These are phyloP conservation scores for Planococcus citri DNA, from an alignment of 1,140 invertebrate species.

Conservation along the genomic window DNA sequence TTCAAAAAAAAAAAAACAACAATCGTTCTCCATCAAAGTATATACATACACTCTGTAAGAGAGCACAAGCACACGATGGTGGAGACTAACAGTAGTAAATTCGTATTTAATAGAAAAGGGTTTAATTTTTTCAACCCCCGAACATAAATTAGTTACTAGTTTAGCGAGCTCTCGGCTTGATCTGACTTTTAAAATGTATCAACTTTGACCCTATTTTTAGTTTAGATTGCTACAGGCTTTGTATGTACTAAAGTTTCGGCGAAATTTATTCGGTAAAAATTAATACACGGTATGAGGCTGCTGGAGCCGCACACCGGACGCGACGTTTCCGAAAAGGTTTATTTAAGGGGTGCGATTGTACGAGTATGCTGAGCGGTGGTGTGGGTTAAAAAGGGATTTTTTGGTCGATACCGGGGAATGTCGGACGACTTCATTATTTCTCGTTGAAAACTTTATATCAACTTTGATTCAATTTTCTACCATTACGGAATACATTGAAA, in stretches of 20 bases:
- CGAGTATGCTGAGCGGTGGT: background rate
- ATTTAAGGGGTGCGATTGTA: background rate
- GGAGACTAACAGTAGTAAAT: background rate
- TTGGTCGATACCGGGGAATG: background rate
- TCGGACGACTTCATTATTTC: conserved; percentile 5
- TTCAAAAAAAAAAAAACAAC: too few species aligned
- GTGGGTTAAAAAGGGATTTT: too few species aligned
- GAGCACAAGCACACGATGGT: too few species aligned
- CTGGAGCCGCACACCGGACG: too few species aligned
- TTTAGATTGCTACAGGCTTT: background rate
- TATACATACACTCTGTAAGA: too few species aligned
- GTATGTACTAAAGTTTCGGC: background rate
- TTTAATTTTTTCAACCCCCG: background rate
- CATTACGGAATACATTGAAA: conserved; percentile 7
- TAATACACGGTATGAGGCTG: background rate
- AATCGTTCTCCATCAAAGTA: too few species aligned
- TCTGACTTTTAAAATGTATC: background rate
- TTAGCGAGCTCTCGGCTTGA: background rate
- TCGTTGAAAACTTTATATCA: conserved; percentile 3
- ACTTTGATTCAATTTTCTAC: conserved; percentile 4
- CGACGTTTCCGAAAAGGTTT: background rate
- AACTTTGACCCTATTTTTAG: conserved; percentile 2
- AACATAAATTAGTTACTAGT: background rate
- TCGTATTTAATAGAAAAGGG: background rate
- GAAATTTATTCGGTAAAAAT: background rate